phyloP scores from a whole-genome alignment of 2,113 vertebrate species.

The Cynopterus brachyotis region DNA sequence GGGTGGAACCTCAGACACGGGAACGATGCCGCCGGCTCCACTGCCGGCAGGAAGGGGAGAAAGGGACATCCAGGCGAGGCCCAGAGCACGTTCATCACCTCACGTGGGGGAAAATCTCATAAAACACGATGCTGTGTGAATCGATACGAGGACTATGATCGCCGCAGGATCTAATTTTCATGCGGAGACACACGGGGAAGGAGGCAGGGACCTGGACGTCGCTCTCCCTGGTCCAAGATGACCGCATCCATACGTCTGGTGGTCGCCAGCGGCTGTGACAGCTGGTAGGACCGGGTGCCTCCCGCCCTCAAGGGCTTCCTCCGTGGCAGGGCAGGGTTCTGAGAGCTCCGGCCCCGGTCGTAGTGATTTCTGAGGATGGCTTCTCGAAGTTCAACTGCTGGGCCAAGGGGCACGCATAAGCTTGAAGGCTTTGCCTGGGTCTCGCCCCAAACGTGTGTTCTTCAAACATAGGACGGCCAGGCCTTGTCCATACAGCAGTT shows the following conservation, averaged over 20 bases:
- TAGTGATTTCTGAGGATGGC: neutral
- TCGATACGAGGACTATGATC: slow-evolving; percentile 7
- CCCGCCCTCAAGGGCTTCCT: neutral
- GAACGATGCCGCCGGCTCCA: neutral
- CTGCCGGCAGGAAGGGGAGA: neutral
- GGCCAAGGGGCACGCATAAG: neutral
- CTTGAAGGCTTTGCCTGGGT: neutral
- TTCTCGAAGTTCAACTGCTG: neutral
- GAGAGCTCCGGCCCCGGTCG: neutral
- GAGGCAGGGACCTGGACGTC: neutral
- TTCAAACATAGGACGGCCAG: neutral
- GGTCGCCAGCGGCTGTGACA: too few relatives aligned
- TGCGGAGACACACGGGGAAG: neutral
- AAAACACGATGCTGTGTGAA: slow-evolving; percentile 26
- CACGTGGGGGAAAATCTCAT: slow-evolving; percentile 33
- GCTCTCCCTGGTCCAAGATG: neutral
- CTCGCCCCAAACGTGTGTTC: neutral
- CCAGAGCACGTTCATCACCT: slow-evolving; percentile 18
- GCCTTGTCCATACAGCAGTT: neutral
- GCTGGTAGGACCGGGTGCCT: neutral
- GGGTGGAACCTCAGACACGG: slow-evolving; percentile 31
- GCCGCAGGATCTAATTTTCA: slow-evolving; percentile 21
- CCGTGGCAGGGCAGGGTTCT: fast-evolving
- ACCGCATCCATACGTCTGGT: neutral
- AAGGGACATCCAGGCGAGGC: neutral